These are phyloP conservation scores for Hycleus cichorii DNA, from an alignment of 1,140 invertebrate genomes.

Conservation along the genomic window DNA sequence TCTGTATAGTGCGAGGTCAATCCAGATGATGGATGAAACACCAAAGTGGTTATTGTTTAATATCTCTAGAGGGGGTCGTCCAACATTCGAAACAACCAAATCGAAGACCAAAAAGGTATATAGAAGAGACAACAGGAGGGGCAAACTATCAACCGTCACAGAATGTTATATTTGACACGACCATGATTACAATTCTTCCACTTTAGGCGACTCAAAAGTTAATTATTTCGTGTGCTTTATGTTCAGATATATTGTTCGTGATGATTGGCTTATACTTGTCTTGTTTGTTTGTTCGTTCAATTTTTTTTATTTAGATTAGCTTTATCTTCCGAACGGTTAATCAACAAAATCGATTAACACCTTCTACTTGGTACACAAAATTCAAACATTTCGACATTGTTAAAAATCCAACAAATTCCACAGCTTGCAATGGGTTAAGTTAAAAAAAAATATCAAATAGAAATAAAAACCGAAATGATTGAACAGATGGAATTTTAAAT, in stretches of 20 bases:
- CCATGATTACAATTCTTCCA: constrained; percentile 23
- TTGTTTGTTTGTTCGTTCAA: too few species aligned
- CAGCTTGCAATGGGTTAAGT: too few species aligned
- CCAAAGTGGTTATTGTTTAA: constrained; percentile 39
- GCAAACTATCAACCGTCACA: constrained; percentile 12
- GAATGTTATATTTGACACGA: constrained; percentile 25
- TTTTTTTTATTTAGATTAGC: too few species aligned
- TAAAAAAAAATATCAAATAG: not conserved
- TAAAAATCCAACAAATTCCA: too few species aligned
- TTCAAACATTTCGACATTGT: too few species aligned
- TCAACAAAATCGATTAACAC: too few species aligned
- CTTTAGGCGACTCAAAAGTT: constrained; percentile 6
- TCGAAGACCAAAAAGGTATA: constrained; percentile 18
- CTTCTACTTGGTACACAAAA: too few species aligned
- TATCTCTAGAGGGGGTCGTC: constrained; percentile 30
- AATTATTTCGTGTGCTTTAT: constrained; percentile 16
- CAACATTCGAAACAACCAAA: constrained; percentile 19
- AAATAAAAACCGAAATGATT: constrained; percentile 1
- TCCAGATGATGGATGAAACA: constrained; percentile 34
- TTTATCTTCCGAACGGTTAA: too few species aligned
- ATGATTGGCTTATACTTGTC: constrained; percentile 10
- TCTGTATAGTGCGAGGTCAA: constrained; percentile 22
- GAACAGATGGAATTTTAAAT: constrained; percentile 10
- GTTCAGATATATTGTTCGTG: constrained; percentile 5
- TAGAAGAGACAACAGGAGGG: not conserved